A percentile compares a stretch with the other conserved stretches of the same genome.
These are phyloP conservation scores for Indicator indicator DNA, from an alignment of 2,113 vertebrate species.

Conservation along the genomic window DNA sequence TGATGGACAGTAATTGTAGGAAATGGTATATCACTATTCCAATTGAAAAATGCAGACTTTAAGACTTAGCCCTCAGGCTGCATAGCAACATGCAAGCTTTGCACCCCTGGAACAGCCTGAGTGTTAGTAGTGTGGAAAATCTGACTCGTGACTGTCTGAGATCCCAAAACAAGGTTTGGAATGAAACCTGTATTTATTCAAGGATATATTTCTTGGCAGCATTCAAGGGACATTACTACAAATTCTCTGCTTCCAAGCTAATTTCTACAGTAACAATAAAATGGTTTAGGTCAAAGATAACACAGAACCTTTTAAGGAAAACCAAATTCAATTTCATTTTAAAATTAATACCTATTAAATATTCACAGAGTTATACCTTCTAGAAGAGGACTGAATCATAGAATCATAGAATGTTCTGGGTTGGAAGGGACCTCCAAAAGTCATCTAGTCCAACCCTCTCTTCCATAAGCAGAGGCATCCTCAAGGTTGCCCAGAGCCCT, in stretches of 20 bases:
- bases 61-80: background rate
- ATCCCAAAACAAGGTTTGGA: background rate
- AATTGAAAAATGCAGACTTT: background rate
- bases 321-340: background rate
- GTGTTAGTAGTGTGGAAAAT: conserved; percentile 6
- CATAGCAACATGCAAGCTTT: background rate
- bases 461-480: too few relatives aligned
- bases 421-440: too few relatives aligned
- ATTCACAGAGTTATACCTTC: background rate
- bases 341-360: background rate
- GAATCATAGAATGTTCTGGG: too few relatives aligned
- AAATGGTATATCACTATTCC: background rate
- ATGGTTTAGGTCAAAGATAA: background rate
- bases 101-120: background rate
- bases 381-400: background rate
- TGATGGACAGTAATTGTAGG: background rate
- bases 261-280: background rate
- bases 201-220: conserved; percentile 14
- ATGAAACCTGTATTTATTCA: conserved; percentile 39
- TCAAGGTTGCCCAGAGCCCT: too few relatives aligned
- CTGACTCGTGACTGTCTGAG: background rate
- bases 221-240: background rate
- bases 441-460: too few relatives aligned
- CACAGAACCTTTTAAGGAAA: background rate
- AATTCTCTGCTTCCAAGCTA: background rate